Evolutionary conservation across 2,888 invertebrate species (phyloP), one percentile per base, ranked within the genome.

Genomic region (Trissonchulus sp.): DNA sequence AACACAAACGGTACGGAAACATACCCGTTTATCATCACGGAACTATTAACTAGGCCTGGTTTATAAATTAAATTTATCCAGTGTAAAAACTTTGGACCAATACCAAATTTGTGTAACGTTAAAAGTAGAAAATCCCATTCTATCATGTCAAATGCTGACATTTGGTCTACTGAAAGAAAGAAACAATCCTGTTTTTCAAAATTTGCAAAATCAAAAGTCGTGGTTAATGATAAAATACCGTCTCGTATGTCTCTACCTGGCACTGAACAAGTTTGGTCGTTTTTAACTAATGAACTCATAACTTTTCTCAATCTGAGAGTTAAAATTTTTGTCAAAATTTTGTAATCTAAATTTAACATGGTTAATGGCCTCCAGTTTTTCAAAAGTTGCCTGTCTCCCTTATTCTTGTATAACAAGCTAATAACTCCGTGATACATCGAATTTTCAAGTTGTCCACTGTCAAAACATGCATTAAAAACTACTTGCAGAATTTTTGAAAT

Each of bases 181-280:
- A 36, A 3, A n/a, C 60, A 30, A 3, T 38, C 15, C 30, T 62
- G 3, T 3, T 69, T 69, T 15, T 3, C 2, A n/a, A 15, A 23
- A 34, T 36, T 69, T 23, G 34, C 28, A 36, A n/a, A 30, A 48
- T 15, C 8, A 35, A 34, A 15, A n/a, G n/a, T n/a, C 23, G 23
- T 69, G n/a, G n/a, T 33, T 3, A 69, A 8, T 36, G 23, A 3
- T 35, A 69, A 36, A 8, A 69, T 15, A 15, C 71, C 71, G 34
- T 69, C 71, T 60, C 48, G 73, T 2, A 72, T 72, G 60, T 72
- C 60, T 37, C 73, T 62, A 3, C 73, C 73, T 60, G 73, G 73
- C n/a, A 69, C 71, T 28, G 71, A 30, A n/a, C 71, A 69, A 30
- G 28, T 72, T 60, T 72, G 73, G n/a, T 72, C 73, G 33, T 3